Conservation (phyloP, 1,140 invertebrate species). For the Heterodera carotae region DNA sequence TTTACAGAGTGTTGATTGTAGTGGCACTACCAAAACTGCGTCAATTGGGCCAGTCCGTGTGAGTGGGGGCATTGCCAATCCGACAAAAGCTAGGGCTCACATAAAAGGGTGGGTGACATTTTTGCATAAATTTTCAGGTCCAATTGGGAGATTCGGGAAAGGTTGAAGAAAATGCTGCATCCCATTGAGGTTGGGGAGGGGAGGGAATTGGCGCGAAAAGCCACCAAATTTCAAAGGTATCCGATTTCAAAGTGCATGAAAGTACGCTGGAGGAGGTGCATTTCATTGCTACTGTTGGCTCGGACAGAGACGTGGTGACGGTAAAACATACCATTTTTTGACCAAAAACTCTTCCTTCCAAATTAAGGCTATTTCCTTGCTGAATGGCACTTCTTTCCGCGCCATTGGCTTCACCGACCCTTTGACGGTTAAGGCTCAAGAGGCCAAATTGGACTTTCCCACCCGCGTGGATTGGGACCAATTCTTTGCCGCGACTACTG, state of each 20-base stretch:
- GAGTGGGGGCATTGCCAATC: neutral
- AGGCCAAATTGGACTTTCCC: conserved; percentile 40
- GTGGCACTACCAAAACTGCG: conserved; percentile 39
- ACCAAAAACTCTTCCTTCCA: neutral
- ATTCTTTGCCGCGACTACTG: conserved; percentile 34
- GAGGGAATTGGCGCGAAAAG: neutral
- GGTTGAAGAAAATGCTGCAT: conserved; percentile 38
- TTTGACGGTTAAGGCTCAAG: conserved; percentile 26
- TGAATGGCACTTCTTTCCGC: conserved; percentile 40
- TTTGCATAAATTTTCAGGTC: neutral
- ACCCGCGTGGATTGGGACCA: conserved; percentile 43
- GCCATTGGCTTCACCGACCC: conserved; percentile 45
- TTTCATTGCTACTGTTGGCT: conserved; percentile 36
- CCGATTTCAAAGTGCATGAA: conserved; percentile 45
- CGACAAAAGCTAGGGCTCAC: too few species aligned
- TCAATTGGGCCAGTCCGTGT: conserved; percentile 38
- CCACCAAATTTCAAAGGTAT: conserved; percentile 17
- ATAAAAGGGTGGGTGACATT: too few species aligned
- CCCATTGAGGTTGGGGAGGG: conserved; percentile 25
- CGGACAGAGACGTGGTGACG: neutral
- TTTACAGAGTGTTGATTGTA: conserved; percentile 29
- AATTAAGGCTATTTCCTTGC: conserved; percentile 29
- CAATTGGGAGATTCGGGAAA: conserved; percentile 43
- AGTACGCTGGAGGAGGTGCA: conserved; percentile 42
- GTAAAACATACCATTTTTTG: neutral